Percentiles rank a stretch among this genome's conserved stretches.
phyloP scores from a whole-genome alignment of 2,797 vertebrate genomes.

The Austrolebias charrua region DNA sequence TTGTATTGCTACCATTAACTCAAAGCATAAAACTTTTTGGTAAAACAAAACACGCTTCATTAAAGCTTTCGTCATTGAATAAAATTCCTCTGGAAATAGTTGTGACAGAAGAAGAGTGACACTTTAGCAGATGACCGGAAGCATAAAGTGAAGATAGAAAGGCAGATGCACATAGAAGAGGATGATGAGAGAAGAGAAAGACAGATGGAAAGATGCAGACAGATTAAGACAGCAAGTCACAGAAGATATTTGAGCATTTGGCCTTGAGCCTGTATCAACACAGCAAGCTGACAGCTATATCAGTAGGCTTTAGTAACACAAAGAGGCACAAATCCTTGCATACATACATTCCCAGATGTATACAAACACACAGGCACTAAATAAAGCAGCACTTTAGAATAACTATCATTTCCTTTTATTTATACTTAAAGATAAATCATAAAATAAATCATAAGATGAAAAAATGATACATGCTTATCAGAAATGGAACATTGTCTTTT shows the following conservation, averaged over 20 bases:
- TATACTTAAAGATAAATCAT: neutral
- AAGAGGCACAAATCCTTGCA: slow-evolving; percentile 54
- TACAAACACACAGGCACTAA: slow-evolving; percentile 21
- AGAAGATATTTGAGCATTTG: slow-evolving; percentile 69
- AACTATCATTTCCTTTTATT: slow-evolving; percentile 16
- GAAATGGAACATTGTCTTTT: no score
- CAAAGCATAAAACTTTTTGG: neutral
- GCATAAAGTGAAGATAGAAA: slow-evolving; percentile 27
- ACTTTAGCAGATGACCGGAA: slow-evolving; percentile 52
- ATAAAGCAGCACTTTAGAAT: slow-evolving; percentile 40
- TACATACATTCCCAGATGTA: slow-evolving; percentile 18
- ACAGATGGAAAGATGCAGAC: slow-evolving; percentile 70
- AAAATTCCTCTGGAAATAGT: slow-evolving; percentile 18
- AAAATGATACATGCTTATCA: no score
- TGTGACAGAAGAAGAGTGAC: slow-evolving; percentile 20
- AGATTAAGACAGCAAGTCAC: slow-evolving; percentile 65
- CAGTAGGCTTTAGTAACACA: slow-evolving; percentile 74
- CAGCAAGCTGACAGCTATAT: slow-evolving; percentile 76
- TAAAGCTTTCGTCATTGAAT: neutral
- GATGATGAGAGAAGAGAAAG: slow-evolving; percentile 44
- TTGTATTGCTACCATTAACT: no score
- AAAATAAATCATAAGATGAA: neutral
- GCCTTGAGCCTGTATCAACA: slow-evolving; percentile 73
- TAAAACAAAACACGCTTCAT: slow-evolving; percentile 12
- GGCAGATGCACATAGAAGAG: slow-evolving; percentile 45